These are phyloP conservation scores for Stenolophus ochropezus DNA, from an alignment of 2,888 invertebrate species.

Conservation along the genomic window DNA sequence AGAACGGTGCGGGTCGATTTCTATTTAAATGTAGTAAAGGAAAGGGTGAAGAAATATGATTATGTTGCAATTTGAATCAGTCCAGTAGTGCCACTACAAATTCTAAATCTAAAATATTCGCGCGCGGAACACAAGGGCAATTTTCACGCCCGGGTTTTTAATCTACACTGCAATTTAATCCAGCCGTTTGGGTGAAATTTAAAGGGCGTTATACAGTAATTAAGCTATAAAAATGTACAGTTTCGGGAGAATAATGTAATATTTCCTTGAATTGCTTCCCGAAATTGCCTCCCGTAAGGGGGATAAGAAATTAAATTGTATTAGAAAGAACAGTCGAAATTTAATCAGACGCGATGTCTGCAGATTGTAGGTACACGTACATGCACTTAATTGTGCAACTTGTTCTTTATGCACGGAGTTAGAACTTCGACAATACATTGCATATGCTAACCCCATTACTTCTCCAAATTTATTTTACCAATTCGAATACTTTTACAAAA, in stretches of 20 bases:
- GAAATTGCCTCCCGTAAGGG: conserved; percentile 33
- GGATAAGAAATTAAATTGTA: conserved; percentile 41
- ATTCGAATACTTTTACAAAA: no score
- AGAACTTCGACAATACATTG: background rate
- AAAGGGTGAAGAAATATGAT: no score
- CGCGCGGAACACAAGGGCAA: conserved; percentile 7
- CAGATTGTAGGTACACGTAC: background rate
- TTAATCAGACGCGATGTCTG: conserved; percentile 22
- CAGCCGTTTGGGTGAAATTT: conserved; percentile 72
- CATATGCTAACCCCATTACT: no score
- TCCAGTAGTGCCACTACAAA: no score
- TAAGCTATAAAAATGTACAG: conserved; percentile 72
- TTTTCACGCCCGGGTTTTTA: conserved; percentile 67
- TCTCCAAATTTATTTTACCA: no score
- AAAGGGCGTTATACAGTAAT: conserved; percentile 71
- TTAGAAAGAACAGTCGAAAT: conserved; percentile 40
- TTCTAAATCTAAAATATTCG: background rate
- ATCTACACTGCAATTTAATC: conserved; percentile 73
- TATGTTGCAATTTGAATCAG: no score
- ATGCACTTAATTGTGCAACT: background rate
- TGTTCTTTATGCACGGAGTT: background rate
- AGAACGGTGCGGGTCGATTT: no score
- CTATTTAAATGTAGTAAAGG: no score
- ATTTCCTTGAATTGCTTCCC: conserved; percentile 44
- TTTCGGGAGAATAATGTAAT: conserved; percentile 44